phyloP scores from a whole-genome alignment of 2,888 invertebrate species.

The Smittia sp. region DNA sequence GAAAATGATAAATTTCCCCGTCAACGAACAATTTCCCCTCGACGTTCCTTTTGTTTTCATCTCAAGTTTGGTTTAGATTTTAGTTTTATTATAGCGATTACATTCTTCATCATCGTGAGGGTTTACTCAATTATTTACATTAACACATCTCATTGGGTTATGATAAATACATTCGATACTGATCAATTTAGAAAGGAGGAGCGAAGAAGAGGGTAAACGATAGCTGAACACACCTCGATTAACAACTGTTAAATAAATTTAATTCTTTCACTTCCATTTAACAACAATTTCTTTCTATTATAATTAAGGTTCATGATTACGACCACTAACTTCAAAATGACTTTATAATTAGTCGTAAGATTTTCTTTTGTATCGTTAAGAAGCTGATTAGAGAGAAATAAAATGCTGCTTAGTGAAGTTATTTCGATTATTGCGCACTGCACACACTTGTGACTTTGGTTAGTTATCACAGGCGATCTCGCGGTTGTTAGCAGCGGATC shows the following conservation, averaged over 20 bases:
- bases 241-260: not conserved
- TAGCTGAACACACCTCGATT: not conserved
- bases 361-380: no score
- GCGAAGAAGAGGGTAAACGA: not conserved
- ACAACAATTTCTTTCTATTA: not conserved
- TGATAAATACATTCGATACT: not conserved
- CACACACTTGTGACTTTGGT: no score
- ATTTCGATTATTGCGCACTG: no score
- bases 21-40: not conserved
- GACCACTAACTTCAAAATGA: no score
- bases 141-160: not conserved
- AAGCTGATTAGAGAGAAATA: no score
- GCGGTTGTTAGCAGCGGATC: not conserved
- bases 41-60: not conserved
- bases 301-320: no score
- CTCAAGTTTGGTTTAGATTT: not conserved
- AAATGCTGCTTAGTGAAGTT: no score
- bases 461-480: not conserved
- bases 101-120: not conserved
- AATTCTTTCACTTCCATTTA: constrained; percentile 1
- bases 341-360: no score
- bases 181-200: not conserved
- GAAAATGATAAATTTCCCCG: not conserved
- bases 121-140: not conserved
- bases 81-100: not conserved